A percentile compares a stretch with the other conserved stretches of the same genome.
Evolutionary conservation across 2,113 vertebrate species (phyloP).

Genomic region (Salvelinus namaycush): DNA sequence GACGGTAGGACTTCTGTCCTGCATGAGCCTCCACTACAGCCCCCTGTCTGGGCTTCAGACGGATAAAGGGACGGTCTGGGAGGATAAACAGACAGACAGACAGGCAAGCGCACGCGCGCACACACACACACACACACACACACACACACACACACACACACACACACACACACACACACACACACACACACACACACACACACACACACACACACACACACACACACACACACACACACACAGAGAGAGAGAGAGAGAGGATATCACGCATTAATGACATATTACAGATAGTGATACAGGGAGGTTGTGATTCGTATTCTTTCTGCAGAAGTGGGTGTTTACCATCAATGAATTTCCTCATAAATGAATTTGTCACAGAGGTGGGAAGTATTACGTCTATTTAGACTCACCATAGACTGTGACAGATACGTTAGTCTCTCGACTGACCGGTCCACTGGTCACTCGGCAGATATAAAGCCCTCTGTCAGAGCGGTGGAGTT

Average conservation of each 20-base stretch:
- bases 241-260: not conserved
- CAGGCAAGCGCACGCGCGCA: not conserved
- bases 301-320: no score
- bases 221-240: no score
- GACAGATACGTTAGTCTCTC: constrained; percentile 77
- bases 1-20: constrained; percentile 85
- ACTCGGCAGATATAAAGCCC: constrained; percentile 86
- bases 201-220: no score
- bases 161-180: no score
- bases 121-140: no score
- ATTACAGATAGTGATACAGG: constrained; percentile 3
- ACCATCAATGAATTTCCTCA: no score
- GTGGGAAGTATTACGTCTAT: no score
- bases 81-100: constrained; percentile 19
- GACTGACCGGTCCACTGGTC: constrained; percentile 76
- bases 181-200: no score
- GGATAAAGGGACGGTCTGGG: constrained; percentile 88
- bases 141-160: no score
- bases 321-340: no score
- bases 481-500: constrained; percentile 77
- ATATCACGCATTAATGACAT: no score
- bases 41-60: constrained; percentile 76
- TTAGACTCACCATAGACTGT: constrained; percentile 82
- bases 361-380: no score
- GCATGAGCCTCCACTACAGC: constrained; percentile 76